phyloP scores from a whole-genome alignment of 2,113 vertebrate genomes.

The Stercorarius parasiticus region DNA sequence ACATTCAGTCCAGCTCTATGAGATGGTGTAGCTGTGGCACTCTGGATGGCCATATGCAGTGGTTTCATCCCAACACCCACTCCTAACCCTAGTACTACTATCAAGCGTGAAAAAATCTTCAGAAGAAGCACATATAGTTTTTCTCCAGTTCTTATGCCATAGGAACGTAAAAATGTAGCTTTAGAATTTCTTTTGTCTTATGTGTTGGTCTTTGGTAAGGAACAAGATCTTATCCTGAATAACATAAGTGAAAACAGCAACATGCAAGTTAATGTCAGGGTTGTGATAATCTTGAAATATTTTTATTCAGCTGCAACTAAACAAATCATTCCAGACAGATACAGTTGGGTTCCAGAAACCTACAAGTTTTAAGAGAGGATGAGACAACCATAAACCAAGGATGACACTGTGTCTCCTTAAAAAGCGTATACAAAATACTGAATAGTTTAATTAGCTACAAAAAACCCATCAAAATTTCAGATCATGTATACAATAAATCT shows the following conservation, averaged over 20 bases:
- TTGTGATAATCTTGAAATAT: background rate
- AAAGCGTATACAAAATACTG: background rate
- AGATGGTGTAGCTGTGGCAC: rapidly evolving
- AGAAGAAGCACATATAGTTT: background rate
- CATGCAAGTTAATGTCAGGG: background rate
- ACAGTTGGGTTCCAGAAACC: background rate
- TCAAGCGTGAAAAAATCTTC: background rate
- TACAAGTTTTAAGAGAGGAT: background rate
- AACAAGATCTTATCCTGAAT: background rate
- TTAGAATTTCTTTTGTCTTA: background rate
- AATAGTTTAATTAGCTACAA: background rate
- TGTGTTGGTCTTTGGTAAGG: background rate
- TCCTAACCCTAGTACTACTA: background rate
- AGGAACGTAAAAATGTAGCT: background rate
- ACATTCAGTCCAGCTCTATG: background rate
- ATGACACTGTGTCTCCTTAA: background rate
- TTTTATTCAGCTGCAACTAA: constrained; percentile 8
- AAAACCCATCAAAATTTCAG: background rate
- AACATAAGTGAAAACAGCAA: background rate
- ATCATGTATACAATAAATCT: background rate
- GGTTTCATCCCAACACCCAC: background rate
- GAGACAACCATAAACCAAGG: background rate
- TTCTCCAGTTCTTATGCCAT: background rate
- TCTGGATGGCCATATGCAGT: background rate
- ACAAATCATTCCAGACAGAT: background rate